Evolutionary conservation across 2,888 invertebrate species (phyloP).

Genomic region (Ephialtes manifestator): DNA sequence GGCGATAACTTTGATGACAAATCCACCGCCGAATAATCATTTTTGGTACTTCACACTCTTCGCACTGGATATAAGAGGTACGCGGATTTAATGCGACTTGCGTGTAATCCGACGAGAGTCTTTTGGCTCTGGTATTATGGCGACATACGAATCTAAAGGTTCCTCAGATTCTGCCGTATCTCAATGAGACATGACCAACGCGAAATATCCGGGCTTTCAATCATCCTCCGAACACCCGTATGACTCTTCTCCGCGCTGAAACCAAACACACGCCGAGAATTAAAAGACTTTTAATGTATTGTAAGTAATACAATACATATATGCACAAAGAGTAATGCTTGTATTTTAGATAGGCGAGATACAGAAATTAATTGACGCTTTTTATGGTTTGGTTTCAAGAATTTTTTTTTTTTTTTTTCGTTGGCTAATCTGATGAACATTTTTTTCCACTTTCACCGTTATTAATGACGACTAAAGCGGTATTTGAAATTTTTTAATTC

Average conservation of each 20-base stretch:
- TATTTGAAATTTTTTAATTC: background rate
- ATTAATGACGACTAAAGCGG: background rate
- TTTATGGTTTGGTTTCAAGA: background rate
- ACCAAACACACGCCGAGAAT: background rate
- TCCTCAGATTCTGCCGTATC: constrained; percentile 1
- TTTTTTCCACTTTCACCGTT: background rate
- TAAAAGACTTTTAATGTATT: constrained; percentile 19
- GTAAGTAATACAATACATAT: background rate
- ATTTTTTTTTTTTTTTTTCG: background rate
- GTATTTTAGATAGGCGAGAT: background rate
- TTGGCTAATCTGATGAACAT: background rate
- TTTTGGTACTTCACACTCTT: background rate
- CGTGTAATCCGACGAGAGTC: constrained; percentile 3
- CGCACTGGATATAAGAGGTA: background rate
- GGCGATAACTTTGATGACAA: constrained; percentile 28
- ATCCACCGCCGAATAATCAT: constrained; percentile 29
- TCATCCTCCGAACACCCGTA: constrained; percentile 7
- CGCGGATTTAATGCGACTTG: constrained; percentile 13
- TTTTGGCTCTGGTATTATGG: background rate
- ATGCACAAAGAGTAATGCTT: background rate
- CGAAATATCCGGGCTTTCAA: constrained; percentile 36
- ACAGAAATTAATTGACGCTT: constrained; percentile 9
- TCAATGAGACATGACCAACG: constrained; percentile 21
- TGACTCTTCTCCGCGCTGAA: background rate
- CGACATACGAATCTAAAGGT: constrained; percentile 4